Evolutionary conservation across 2,888 invertebrate species (phyloP), one percentile per base, ranked within the genome.

Genomic region (Harmothoe impar): DNA sequence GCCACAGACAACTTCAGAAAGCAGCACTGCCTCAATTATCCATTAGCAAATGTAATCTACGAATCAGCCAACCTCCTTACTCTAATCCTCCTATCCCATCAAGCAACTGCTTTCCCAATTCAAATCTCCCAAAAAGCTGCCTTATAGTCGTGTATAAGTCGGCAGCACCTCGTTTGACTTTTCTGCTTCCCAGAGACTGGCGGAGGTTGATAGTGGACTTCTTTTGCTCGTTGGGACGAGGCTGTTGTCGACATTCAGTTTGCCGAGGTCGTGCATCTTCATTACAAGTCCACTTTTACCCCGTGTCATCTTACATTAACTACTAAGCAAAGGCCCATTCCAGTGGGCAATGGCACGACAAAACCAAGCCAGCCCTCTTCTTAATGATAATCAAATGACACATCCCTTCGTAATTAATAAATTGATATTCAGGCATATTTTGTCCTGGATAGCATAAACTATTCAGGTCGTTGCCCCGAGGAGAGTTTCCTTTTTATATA

Each of bases 81-180:
- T 7, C 62, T 62, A 20, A 62, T 62, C 62, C 15, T n/a, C 20
- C 23, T 15, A 62, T n/a, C 15, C 62, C 62, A 62, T 62, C 62
- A 62, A 62, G 62, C n/a, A 20, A n/a, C 23, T 62, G 1, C 62
- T 62, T 62, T 62, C 62, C 62, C 62, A 62, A 20, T 62, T 62
- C 23, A 62, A 1, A 62, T 62, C 7, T 3, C n/a, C 23, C 43
- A 62, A 62, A 62, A 62, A 62, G 12, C 62, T n/a, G 62, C 20
- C 23, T n/a, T 20, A n/a, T n/a, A n/a, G 62, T 62, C 7, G 7
- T 62, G n/a, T 62, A 62, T n/a, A n/a, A 62, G 62, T 62, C n/a
- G 62, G 62, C n/a, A n/a, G 62, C n/a, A n/a, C 3, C 23, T 62
- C 62, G 62, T 62, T 62, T 62, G 62, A 62, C n/a, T 62, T 62